Evolutionary conservation across 2,888 invertebrate genomes (phyloP), one percentile per base, ranked within the genome.

Genomic region (Drosophila pegasa): DNA sequence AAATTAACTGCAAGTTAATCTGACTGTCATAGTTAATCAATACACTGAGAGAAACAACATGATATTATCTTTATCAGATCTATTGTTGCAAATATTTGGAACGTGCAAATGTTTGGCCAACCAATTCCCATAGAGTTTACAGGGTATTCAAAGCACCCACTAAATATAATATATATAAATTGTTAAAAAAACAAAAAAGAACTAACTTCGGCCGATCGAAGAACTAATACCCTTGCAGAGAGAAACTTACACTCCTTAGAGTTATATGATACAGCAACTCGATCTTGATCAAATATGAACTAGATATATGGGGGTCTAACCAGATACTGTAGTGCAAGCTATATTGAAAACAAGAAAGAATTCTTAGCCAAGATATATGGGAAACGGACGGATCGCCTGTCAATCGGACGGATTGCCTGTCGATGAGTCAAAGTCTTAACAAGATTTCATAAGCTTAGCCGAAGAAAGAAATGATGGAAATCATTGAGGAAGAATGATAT

Each of bases 1-100:
- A 55, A 72, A 72, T 72, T 78, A 75, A 78, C 79, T 79, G 35
- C 55, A 72, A 66, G 77, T 78, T 78, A 78, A 77, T 72, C 79
- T 52, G 65, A 79, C 69, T 79, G 75, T 78, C 75, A 75, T 62
- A 79, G 75, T 75, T 79, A 80, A 66, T 71, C 70, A 54, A 54
- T 31, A 41, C 31, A 54, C 41, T 41, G 47, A 63, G 56, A 43
- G 38, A 48, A 31, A 31, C 35, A 25, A 10, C n/a, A n/a, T n/a
- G n/a, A n/a, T n/a, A n/a, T 31, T 18, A 29, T 57, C 38, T 18
- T 18, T 16, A 45, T 29, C 45, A 18, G 41, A 45, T 45, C 22
- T 47, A 80, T 77, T 77, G 74, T 78, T 80, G 71, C 80, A 59
- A 78, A 80, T 69, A 29, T 77, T 77, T 77, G 71, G 52, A 62